Base-by-base conservation (phyloP, 2,888 invertebrate genomes). In the Caenorhabditis virilis region DNA sequence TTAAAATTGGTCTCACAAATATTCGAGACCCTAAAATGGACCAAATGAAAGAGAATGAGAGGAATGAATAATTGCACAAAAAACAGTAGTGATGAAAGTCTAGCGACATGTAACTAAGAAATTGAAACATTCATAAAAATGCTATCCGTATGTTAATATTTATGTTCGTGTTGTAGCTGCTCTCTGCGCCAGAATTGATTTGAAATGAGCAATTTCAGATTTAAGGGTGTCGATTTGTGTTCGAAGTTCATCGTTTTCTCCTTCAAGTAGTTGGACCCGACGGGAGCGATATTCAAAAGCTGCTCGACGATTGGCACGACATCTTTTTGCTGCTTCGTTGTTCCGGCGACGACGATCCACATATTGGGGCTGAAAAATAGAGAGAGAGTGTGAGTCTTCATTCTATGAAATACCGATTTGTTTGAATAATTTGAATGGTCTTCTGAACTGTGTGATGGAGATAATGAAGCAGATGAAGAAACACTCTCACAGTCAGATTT, bases 281-380 rank as follows among this genome's bases (percentile, higher is more conserved):
- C 84, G 76, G 50, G 82, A 82, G 6, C 84, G 83, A 53, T 84
- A 78, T 47, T 83, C 83, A 51, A 82, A 83, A 15, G 83, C 78
- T 33, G 84, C 81, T 61, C 85, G 83, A 27, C 86, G 75, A 72
- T 85, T 85, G 65, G 85, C 85, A 9, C 86, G 78, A 67, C 85
- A 86, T 65, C 85, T 81, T 57, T 85, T 78, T 3, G 85, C 85
- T 6, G 86, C 86, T 71, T 85, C 85, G 72, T 86, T 86, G 75
- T 86, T 86, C 25, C 85, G 56, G 16, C 83, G 74, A 3, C 86
- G 78, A n/a, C 86, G 77, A 60, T 86, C 86, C 27, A 83, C 76
- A 65, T 85, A 86, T 69, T 78, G 70, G 26, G 71, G 73, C 69
- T 70, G 56, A 23, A 65, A 56, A 20, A 47, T 23, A 18, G 13